A percentile compares a stretch with the other conserved stretches of the same genome.
phyloP scores from a whole-genome alignment of 2,113 vertebrate genomes.

The Leptodactylus fuscus region DNA sequence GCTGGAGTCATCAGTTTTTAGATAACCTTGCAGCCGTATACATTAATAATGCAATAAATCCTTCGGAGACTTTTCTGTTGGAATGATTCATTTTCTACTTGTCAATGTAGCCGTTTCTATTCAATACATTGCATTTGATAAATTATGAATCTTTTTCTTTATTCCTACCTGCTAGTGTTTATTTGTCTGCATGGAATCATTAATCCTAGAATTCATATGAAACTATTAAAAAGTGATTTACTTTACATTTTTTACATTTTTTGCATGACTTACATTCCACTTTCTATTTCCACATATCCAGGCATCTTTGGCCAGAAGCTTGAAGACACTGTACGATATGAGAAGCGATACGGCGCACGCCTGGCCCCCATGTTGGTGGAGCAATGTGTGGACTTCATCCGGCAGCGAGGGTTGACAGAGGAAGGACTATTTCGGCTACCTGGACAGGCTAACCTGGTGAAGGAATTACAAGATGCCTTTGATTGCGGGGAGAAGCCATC shows the following conservation, averaged over 20 bases:
- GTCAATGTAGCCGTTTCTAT: neutral
- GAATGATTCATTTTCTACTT: neutral
- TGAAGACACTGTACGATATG: conserved; percentile 93
- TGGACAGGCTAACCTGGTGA: conserved; percentile 95
- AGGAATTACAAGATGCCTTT: conserved; percentile 95
- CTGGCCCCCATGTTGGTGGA: conserved; percentile 94
- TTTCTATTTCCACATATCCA: conserved; percentile 61
- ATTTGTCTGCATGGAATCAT: neutral
- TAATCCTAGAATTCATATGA: neutral
- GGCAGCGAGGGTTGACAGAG: conserved; percentile 87
- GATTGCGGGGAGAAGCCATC: conserved; percentile 96
- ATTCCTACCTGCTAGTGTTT: neutral
- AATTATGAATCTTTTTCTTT: neutral
- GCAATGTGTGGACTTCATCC: conserved; percentile 96
- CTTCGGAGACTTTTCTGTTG: neutral
- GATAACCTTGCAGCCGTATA: conserved; percentile 22
- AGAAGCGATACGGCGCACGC: conserved; percentile 88
- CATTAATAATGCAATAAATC: conserved; percentile 33
- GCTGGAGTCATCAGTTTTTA: conserved; percentile 17
- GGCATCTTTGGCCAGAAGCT: conserved; percentile 98
- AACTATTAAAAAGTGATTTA: neutral
- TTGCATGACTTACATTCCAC: neutral
- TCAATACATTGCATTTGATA: neutral
- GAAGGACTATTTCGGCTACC: conserved; percentile 94
- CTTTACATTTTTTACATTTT: neutral